These are phyloP conservation scores for Gandaritis pyraliata DNA, from an alignment of 2,888 invertebrate genomes.

Conservation along the genomic window DNA sequence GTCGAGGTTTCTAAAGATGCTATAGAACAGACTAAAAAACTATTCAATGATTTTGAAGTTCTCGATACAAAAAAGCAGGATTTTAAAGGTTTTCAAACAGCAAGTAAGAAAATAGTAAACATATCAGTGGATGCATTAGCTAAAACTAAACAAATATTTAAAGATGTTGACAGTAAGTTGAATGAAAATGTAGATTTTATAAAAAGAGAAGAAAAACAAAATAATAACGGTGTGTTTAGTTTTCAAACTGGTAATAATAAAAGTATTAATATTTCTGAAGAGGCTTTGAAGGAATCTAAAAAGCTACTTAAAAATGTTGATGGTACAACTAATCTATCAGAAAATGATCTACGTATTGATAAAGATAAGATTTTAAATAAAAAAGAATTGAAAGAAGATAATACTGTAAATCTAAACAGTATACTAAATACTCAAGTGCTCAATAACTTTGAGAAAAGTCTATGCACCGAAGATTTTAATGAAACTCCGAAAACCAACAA, in stretches of 20 bases:
- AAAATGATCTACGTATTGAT: background rate
- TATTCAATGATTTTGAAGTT: constrained; percentile 20
- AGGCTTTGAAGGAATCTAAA: constrained; percentile 46
- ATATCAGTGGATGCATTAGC: constrained; percentile 57
- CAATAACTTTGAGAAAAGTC: constrained; percentile 66
- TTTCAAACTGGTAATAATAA: constrained; percentile 44
- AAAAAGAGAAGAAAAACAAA: background rate
- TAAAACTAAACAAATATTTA: constrained; percentile 53
- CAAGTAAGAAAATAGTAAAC: constrained; percentile 54
- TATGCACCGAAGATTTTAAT: constrained; percentile 70
- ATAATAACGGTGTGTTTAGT: constrained; percentile 4
- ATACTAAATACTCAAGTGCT: constrained; percentile 68
- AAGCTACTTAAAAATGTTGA: constrained; percentile 45
- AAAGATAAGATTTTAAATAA: background rate
- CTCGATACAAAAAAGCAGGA: background rate
- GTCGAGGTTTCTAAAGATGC: constrained; percentile 23
- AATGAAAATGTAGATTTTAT: constrained; percentile 6
- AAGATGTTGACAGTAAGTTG: constrained; percentile 25
- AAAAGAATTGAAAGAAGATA: background rate
- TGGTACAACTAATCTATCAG: background rate
- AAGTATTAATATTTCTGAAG: constrained; percentile 37
- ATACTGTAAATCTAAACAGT: constrained; percentile 21
- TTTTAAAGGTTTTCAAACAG: constrained; percentile 57
- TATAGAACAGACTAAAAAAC: constrained; percentile 17
- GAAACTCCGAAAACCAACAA: constrained; percentile 53